These are phyloP conservation scores for Drosophila azteca DNA, from an alignment of 1,140 invertebrate genomes.

Conservation along the genomic window DNA sequence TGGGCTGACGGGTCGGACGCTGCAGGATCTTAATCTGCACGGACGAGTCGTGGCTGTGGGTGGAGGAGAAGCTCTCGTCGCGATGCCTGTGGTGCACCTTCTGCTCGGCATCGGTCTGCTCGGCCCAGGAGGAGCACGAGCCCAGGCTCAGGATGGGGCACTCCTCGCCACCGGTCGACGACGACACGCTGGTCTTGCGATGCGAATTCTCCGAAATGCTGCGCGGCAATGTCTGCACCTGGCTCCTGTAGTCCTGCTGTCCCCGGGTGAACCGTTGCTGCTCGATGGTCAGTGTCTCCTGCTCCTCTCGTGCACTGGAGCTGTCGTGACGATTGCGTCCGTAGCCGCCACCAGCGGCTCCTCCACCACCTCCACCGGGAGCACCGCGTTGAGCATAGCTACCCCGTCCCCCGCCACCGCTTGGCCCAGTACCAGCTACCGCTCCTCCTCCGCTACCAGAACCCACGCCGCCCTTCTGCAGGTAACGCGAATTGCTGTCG, in stretches of 20 bases:
- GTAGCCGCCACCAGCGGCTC: constrained; percentile 54
- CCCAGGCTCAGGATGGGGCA: constrained; percentile 25
- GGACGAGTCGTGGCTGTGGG: constrained; percentile 77
- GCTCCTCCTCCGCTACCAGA: constrained; percentile 4
- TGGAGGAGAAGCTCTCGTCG: constrained; percentile 78
- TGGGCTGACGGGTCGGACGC: constrained; percentile 72
- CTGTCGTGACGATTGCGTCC: constrained; percentile 79
- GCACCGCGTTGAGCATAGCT: constrained; percentile 52
- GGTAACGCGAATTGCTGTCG: constrained; percentile 83
- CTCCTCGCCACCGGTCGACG: constrained; percentile 73
- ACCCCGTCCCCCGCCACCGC: constrained; percentile 52
- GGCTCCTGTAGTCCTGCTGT: constrained; percentile 57
- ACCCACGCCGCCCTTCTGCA: constrained; percentile 65
- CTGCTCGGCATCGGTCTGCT: constrained; percentile 79
- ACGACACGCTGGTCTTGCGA: constrained; percentile 80
- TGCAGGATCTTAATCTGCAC: constrained; percentile 82
- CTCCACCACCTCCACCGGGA: constrained; percentile 25
- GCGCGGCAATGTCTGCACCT: constrained; percentile 66
- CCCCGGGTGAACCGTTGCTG: constrained; percentile 49
- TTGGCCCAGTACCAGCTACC: constrained; percentile 1
- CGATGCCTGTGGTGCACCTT: constrained; percentile 68
- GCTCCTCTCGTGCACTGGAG: constrained; percentile 66
- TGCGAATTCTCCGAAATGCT: constrained; percentile 83
- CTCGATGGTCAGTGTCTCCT: constrained; percentile 25
- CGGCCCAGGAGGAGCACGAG: constrained; percentile 73